phyloP scores from a whole-genome alignment of 2,888 invertebrate genomes.

The Rhyacophila evoluta region DNA sequence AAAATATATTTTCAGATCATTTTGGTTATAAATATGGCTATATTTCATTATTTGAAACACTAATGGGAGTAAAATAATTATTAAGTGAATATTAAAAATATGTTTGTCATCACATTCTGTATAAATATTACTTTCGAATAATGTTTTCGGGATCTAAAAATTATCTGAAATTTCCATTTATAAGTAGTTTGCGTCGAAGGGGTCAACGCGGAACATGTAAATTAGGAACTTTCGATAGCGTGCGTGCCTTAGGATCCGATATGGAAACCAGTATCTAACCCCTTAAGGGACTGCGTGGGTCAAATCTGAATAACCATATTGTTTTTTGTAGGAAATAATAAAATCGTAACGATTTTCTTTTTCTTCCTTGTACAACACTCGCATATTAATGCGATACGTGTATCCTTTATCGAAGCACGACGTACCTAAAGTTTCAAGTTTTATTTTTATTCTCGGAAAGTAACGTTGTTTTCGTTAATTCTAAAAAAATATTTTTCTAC shows the following conservation, averaged over 20 bases:
- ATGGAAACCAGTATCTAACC: constrained; percentile 9
- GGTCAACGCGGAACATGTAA: constrained; percentile 19
- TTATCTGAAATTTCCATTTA: not conserved
- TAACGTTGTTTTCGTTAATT: no score
- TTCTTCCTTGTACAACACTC: not conserved
- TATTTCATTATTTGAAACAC: no score
- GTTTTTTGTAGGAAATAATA: not conserved
- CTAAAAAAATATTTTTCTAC: no score
- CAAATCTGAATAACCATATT: constrained; percentile 1
- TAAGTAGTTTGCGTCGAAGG: not conserved
- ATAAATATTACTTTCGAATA: no score
- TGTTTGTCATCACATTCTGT: no score
- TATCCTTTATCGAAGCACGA: not conserved
- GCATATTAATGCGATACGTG: not conserved
- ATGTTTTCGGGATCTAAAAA: not conserved
- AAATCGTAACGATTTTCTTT: not conserved
- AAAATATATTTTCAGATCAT: no score
- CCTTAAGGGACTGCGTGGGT: not conserved
- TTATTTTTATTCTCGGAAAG: no score
- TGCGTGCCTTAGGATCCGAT: not conserved
- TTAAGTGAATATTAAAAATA: no score
- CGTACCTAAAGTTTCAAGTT: no score
- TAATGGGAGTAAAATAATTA: no score
- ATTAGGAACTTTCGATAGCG: not conserved
- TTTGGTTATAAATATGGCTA: no score